Conservation (phyloP, 1,140 invertebrate species). For the Papilio dardanus region DNA sequence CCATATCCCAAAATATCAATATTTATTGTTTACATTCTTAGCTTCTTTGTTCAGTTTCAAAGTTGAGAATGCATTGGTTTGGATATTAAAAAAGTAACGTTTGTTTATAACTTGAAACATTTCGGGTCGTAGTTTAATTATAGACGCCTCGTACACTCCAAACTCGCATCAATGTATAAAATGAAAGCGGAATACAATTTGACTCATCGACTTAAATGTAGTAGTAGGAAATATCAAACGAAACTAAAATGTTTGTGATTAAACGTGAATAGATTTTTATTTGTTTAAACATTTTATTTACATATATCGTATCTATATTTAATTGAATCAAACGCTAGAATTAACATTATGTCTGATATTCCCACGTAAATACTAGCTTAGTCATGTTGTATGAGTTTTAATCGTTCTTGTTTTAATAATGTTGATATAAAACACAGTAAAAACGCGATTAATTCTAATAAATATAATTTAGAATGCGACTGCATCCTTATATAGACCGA, state of each 20-base stretch:
- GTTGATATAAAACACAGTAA: not conserved
- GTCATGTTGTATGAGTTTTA: not conserved
- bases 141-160: not conserved
- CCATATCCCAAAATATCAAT: not conserved
- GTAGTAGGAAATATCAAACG: not conserved
- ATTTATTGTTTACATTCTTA: not conserved
- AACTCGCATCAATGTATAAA: not conserved
- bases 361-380: not conserved
- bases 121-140: conserved; percentile 14
- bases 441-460: not conserved
- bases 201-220: not conserved
- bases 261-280: not conserved
- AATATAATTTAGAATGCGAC: not conserved
- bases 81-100: not conserved
- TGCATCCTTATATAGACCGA: not conserved
- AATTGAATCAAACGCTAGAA: not conserved
- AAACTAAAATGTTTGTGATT: not conserved
- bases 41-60: not conserved
- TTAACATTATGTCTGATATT: not conserved
- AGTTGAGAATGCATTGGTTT: not conserved
- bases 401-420: not conserved
- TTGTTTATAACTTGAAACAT: conserved; percentile 15
- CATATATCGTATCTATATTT: too few relatives aligned
- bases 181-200: not conserved
- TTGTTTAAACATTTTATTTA: not conserved